Base-by-base conservation (phyloP, 2,113 vertebrate species). In the Phylloscopus whistleri region DNA sequence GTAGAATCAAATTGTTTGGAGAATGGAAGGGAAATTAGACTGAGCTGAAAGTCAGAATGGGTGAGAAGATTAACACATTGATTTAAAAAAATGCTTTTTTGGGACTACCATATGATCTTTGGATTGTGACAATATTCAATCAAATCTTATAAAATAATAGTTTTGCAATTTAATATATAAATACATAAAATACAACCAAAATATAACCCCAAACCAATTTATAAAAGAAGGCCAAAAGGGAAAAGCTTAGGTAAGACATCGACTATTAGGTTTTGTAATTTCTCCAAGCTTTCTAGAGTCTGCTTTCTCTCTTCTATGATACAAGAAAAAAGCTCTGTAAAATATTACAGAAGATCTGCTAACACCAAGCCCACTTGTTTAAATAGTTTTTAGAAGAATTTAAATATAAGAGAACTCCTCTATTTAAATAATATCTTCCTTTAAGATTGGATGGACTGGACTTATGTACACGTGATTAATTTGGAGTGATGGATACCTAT, bases 181-280 rank as follows among this genome's bases (percentile, higher is more conserved):
- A 27, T 23, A 49, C 30, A 8, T 10, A 15, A 31, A 64, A 28
- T 44, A 7, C 13, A 73, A 59, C 4, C 9, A 24, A 56, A 37
- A 55, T 23, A 46, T 13, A 67, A 73, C 30, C 2, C 2, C 35
- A 48, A 46, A 5, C 3, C 1, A 74, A 30, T 18, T 51, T 49
- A 10, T 24, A 1, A 3, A 10, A 64, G 51, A 63, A 19, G 1
- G 1, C 1, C 9, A 23, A 80, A 37, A 21, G 1, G 5, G 2
- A 24, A 49, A 44, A 48, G 4, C 5, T 55, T 58, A 26, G 3
- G 7, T 20, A 76, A 70, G 26, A 46, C 20, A 52, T 8, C 13
- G 6, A 3, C 2, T 52, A 30, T 77, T 28, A 39, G 6, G 2
- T 66, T 69, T 79, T 84, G 17, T 51, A 81, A 10, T 37, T 62